phyloP scores from a whole-genome alignment of 2,113 vertebrate genomes.

The Oceanites oceanicus region DNA sequence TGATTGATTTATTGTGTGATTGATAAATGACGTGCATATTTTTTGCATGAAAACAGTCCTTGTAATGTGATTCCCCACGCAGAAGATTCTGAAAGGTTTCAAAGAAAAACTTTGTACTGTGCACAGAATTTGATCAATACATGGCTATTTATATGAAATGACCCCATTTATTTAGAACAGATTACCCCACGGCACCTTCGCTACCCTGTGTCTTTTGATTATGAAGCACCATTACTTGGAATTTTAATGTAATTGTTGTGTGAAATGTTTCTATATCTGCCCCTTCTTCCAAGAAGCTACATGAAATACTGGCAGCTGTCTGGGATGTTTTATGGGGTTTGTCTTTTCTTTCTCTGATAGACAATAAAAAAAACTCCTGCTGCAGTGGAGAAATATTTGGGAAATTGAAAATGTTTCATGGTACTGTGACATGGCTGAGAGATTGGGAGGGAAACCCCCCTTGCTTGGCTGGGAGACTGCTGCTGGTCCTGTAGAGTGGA shows the following conservation, averaged over 20 bases:
- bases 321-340: not conserved
- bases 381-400: not conserved
- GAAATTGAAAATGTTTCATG: not conserved
- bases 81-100: not conserved
- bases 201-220: not conserved
- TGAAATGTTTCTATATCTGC: not conserved
- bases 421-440: not conserved
- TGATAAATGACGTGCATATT: constrained; percentile 51
- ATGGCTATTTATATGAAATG: not conserved
- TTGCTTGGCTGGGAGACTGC: not conserved
- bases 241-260: not conserved
- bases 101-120: not conserved
- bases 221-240: not conserved
- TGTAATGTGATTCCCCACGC: not conserved
- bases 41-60: constrained; percentile 19
- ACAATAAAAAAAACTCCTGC: not conserved
- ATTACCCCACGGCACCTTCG: not conserved
- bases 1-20: constrained; percentile 49
- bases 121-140: not conserved
- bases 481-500: not conserved
- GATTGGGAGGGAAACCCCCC: not conserved
- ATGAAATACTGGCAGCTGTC: not conserved
- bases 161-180: not conserved
- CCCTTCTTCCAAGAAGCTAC: not conserved
- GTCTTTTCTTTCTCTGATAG: constrained; percentile 1